Conservation (phyloP, 2,113 vertebrate genomes). For the Guaruba guarouba region DNA sequence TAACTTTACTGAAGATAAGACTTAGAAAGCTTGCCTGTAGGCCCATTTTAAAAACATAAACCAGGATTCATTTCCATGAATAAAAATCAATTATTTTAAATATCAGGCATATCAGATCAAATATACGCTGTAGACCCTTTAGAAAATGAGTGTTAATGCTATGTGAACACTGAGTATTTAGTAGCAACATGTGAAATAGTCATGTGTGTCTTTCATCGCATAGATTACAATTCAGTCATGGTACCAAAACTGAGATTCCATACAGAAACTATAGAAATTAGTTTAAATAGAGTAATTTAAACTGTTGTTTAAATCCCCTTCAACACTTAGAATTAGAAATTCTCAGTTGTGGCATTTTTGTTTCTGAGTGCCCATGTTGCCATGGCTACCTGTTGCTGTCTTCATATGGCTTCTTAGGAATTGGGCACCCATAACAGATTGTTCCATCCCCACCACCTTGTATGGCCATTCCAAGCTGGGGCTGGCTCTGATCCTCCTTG, state of each 20-base stretch:
- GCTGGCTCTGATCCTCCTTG: not conserved
- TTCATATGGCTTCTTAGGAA: not conserved
- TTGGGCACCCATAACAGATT: not conserved
- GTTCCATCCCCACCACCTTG: not conserved
- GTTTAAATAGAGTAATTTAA: not conserved
- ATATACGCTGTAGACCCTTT: not conserved
- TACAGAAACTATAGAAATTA: not conserved
- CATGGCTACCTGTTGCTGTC: not conserved
- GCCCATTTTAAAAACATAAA: not conserved
- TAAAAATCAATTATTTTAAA: not conserved
- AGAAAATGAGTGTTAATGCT: not conserved
- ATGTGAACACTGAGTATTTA: not conserved
- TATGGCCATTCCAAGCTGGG: not conserved
- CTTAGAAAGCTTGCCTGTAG: not conserved
- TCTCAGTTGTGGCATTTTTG: not conserved
- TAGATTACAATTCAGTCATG: not conserved
- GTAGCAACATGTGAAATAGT: not conserved
- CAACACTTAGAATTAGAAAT: not conserved
- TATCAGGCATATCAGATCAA: not conserved
- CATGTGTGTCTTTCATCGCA: not conserved
- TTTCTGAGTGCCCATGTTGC: not conserved
- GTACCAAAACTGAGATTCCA: not conserved
- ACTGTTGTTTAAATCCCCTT: not conserved
- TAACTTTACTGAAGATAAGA: not conserved
- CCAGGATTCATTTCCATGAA: not conserved